Evolutionary conservation across 2,113 vertebrate species (phyloP).

Genomic region (mouse (Mus musculus)): GRCm39 chr13:101494501-101495000

Average conservation of each 20-base stretch:
- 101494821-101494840: not conserved
- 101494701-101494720: not conserved
- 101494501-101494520: not conserved
- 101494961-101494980: not conserved
- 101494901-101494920: not conserved
- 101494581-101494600: not conserved
- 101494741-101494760: not conserved
- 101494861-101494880: not conserved
- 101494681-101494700: constrained; percentile 22
- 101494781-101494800: not conserved
- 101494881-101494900: not conserved
- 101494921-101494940: not conserved
- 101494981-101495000: not conserved
- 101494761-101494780: constrained; percentile 10
- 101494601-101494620: not conserved
- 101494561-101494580: not conserved
- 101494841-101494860: not conserved
- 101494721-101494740: not conserved
- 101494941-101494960: not conserved
- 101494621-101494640: constrained; percentile 25
- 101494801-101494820: not conserved
- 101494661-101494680: not conserved
- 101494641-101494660: not conserved
- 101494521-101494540: not conserved
- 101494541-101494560: not conserved